These are phyloP conservation scores for Tragelaphus buxtoni DNA, from an alignment of 2,113 vertebrate species.

Conservation along the genomic window DNA sequence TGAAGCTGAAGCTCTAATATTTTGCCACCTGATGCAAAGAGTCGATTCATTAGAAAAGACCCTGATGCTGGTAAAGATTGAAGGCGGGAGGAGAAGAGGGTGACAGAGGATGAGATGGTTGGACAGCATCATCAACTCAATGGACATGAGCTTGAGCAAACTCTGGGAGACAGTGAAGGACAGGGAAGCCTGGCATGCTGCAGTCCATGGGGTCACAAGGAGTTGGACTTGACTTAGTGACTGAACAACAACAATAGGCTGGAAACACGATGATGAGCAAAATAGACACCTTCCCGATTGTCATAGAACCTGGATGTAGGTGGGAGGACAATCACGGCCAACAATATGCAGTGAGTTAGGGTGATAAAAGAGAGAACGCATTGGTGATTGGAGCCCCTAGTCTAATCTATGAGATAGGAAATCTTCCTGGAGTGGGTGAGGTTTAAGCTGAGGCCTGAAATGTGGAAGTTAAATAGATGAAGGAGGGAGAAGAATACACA, in stretches of 20 bases:
- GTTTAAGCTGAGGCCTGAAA: background rate
- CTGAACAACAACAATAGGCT: background rate
- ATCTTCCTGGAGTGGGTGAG: background rate
- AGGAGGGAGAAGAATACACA: background rate
- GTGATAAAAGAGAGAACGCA: background rate
- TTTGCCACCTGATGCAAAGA: background rate
- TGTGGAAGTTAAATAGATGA: background rate
- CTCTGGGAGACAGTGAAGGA: background rate
- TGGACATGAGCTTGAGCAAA: background rate
- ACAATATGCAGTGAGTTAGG: accelerated
- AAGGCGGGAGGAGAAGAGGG: background rate
- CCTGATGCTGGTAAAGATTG: background rate
- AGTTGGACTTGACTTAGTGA: background rate
- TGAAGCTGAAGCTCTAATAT: background rate
- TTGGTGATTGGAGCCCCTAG: background rate
- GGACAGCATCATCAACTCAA: background rate
- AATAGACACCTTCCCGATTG: background rate
- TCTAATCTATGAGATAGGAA: background rate
- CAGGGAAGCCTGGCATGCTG: background rate
- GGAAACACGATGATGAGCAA: background rate
- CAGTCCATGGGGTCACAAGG: background rate
- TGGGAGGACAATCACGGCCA: background rate
- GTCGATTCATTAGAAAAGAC: background rate
- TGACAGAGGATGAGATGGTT: background rate
- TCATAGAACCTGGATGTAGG: background rate